Conservation (phyloP, 1,140 invertebrate species). For the Ridgeia piscesae region DNA sequence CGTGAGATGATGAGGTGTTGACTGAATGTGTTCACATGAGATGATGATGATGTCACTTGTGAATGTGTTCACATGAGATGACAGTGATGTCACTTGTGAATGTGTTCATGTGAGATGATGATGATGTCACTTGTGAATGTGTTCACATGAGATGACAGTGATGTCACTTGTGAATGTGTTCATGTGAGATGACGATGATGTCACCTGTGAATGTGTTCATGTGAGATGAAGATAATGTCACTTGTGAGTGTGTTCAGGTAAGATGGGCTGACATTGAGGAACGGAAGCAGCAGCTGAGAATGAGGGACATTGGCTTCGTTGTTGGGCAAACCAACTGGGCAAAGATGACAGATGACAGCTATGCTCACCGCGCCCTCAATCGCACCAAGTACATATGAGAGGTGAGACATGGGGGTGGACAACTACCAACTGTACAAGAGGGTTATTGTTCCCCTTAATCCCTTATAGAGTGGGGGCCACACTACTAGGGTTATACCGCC, state of each 20-base stretch:
- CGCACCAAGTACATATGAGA: conserved; percentile 89
- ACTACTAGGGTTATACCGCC: no score
- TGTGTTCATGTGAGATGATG: neutral
- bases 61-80: neutral
- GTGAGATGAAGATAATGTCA: neutral
- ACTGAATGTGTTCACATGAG: neutral
- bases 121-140: no score
- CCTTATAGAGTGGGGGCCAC: no score
- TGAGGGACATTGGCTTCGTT: conserved; percentile 90
- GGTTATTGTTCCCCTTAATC: no score
- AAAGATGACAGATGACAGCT: conserved; percentile 89
- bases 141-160: neutral
- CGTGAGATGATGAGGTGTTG: neutral
- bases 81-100: neutral
- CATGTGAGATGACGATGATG: neutral
- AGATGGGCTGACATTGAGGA: conserved; percentile 97
- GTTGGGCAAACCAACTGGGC: conserved; percentile 89
- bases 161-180: neutral
- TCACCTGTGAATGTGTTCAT: neutral
- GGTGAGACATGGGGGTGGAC: neutral
- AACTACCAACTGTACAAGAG: no score
- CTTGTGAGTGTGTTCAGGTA: conserved; percentile 67
- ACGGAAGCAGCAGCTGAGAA: conserved; percentile 81
- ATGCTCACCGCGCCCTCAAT: conserved; percentile 82
- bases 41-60: neutral